Evolutionary conservation across 2,888 invertebrate species (phyloP).

Genomic region (Drosophila phalerata): DNA sequence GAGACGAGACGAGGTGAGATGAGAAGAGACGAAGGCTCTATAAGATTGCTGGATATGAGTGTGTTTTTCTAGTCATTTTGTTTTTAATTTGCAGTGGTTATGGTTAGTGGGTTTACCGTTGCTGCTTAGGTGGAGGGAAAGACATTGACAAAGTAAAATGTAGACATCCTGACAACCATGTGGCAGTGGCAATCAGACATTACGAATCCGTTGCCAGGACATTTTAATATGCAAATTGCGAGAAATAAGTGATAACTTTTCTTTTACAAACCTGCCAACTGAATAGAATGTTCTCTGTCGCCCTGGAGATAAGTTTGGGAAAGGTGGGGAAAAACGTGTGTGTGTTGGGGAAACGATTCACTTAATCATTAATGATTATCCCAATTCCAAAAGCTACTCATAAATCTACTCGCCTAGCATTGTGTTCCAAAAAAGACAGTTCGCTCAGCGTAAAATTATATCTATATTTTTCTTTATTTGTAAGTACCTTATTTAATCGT

Average conservation of each 20-base stretch:
- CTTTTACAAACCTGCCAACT: conserved; percentile 14
- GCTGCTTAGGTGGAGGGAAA: conserved; percentile 14
- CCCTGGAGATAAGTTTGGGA: conserved; percentile 27
- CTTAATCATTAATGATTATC: conserved; percentile 66
- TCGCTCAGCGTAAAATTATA: conserved; percentile 2
- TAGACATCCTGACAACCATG: conserved; percentile 66
- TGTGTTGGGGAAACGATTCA: conserved; percentile 34
- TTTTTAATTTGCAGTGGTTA: conserved; percentile 61
- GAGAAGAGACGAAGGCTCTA: conserved; percentile 16
- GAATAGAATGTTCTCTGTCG: conserved; percentile 21
- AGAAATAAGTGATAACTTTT: conserved; percentile 60
- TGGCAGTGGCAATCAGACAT: conserved; percentile 72
- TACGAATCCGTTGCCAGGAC: conserved; percentile 39
- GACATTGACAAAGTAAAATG: conserved; percentile 67
- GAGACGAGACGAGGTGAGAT: conserved; percentile 2
- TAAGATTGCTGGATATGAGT: conserved; percentile 39
- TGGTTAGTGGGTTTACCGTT: conserved; percentile 28
- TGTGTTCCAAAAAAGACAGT: conserved; percentile 5
- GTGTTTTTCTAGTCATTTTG: conserved; percentile 56
- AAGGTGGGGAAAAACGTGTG: conserved; percentile 18
- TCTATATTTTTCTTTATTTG: not conserved
- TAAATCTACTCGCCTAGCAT: conserved; percentile 38
- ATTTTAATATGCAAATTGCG: conserved; percentile 77
- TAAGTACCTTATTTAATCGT: not conserved
- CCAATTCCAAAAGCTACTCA: conserved; percentile 39